Percentiles rank a stretch among this genome's conserved stretches.
phyloP scores from a whole-genome alignment of 2,888 invertebrate species.

The Cheilosia vernalis region DNA sequence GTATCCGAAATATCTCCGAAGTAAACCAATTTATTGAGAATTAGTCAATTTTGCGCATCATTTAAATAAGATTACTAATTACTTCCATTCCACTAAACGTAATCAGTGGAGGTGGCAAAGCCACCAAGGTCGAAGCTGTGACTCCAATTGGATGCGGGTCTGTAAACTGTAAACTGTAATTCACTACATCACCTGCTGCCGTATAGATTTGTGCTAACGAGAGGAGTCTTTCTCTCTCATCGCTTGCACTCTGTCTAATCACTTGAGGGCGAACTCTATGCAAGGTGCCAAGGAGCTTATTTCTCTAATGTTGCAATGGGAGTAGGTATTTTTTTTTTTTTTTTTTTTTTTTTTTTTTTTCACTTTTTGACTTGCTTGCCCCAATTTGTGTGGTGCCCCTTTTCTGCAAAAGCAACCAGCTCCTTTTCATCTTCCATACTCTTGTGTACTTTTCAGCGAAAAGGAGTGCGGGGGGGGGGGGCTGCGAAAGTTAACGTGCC shows the following conservation, averaged over 20 bases:
- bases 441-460: conserved; percentile 5
- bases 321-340: conserved; percentile 51
- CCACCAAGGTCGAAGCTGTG: background rate
- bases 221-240: background rate
- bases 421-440: conserved; percentile 28
- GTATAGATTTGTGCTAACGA: conserved; percentile 39
- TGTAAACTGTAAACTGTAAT: conserved; percentile 2
- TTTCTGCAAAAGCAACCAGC: background rate
- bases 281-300: conserved; percentile 67
- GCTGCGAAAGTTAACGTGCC: conserved; percentile 31
- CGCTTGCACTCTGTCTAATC: conserved; percentile 26
- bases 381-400: conserved; percentile 42
- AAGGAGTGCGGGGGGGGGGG: background rate
- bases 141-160: conserved; percentile 56
- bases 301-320: conserved; percentile 47
- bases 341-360: too few species aligned
- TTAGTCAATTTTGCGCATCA: conserved; percentile 68
- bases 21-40: conserved; percentile 59
- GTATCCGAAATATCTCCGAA: conserved; percentile 16
- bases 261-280: conserved; percentile 50
- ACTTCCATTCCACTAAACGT: conserved; percentile 30
- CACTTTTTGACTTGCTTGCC: conserved; percentile 70
- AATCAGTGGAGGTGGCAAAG: background rate
- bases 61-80: conserved; percentile 66
- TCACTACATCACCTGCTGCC: conserved; percentile 35